These are phyloP conservation scores for Parnassius orleans DNA, from an alignment of 2,888 invertebrate genomes.

Conservation along the genomic window DNA sequence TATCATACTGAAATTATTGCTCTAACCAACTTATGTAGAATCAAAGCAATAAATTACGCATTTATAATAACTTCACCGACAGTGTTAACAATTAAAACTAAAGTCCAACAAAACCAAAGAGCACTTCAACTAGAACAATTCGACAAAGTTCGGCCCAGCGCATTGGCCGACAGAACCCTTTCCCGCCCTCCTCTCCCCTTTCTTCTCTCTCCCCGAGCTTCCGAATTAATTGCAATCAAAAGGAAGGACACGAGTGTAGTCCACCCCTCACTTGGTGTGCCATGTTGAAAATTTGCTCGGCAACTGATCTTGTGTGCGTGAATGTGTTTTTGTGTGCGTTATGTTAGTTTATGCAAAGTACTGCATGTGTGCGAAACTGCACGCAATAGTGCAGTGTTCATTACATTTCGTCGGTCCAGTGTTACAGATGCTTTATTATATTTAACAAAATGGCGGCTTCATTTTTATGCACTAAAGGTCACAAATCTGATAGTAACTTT, in stretches of 20 bases:
- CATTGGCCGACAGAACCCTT: constrained; percentile 70
- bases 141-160: constrained; percentile 71
- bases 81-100: constrained; percentile 43
- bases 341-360: constrained; percentile 31
- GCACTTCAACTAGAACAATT: constrained; percentile 53
- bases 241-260: constrained; percentile 79
- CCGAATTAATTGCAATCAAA: constrained; percentile 81
- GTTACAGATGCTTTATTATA: not conserved
- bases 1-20: too few species aligned
- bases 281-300: constrained; percentile 72
- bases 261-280: constrained; percentile 76
- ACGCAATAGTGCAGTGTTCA: constrained; percentile 31
- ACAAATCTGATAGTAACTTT: too few species aligned
- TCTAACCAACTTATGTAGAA: constrained; percentile 32
- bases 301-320: constrained; percentile 31
- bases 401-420: constrained; percentile 18
- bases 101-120: constrained; percentile 52
- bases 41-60: constrained; percentile 29
- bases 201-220: constrained; percentile 46
- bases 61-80: constrained; percentile 30
- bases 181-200: constrained; percentile 44
- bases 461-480: too few species aligned
- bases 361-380: constrained; percentile 37
- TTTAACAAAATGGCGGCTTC: not conserved
- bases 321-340: constrained; percentile 43